A percentile compares a stretch with the other conserved stretches of the same genome.
phyloP scores from a whole-genome alignment of 2,113 vertebrate species.

The Pavo muticus region DNA sequence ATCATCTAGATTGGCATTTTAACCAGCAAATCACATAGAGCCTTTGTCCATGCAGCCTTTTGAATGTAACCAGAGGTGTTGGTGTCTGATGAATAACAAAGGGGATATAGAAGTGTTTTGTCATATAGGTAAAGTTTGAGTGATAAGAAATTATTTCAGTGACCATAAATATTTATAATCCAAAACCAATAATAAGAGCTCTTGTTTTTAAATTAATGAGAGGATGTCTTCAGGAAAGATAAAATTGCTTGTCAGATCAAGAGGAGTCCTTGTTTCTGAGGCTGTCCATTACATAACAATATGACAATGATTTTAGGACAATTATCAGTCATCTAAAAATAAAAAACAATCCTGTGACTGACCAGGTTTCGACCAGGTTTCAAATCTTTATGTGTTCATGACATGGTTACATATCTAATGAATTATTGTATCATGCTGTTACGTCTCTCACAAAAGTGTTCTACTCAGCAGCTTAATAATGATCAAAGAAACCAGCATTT shows the following conservation, averaged over 20 bases:
- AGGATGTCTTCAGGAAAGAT: not conserved
- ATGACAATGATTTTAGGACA: not conserved
- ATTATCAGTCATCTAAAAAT: not conserved
- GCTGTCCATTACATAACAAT: not conserved
- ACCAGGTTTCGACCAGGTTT: not conserved
- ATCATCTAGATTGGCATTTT: not conserved
- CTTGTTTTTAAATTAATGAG: not conserved
- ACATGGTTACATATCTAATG: not conserved
- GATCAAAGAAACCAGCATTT: slow-evolving; percentile 31
- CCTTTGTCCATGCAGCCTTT: not conserved
- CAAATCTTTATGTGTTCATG: not conserved
- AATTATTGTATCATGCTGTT: not conserved
- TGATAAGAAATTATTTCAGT: not conserved
- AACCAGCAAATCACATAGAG: not conserved
- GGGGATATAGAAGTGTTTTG: not conserved
- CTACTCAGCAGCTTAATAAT: slow-evolving; percentile 7
- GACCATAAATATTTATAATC: not conserved
- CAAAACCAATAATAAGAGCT: not conserved
- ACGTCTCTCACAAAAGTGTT: not conserved
- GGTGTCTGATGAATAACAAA: not conserved
- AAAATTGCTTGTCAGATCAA: not conserved
- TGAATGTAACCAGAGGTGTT: not conserved
- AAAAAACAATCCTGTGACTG: not conserved
- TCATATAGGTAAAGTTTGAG: not conserved
- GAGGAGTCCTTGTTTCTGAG: not conserved